A percentile compares a stretch with the other conserved stretches of the same genome.
Evolutionary conservation across 2,113 vertebrate genomes (phyloP).

Genomic region (Brachionichthys hirsutus): DNA sequence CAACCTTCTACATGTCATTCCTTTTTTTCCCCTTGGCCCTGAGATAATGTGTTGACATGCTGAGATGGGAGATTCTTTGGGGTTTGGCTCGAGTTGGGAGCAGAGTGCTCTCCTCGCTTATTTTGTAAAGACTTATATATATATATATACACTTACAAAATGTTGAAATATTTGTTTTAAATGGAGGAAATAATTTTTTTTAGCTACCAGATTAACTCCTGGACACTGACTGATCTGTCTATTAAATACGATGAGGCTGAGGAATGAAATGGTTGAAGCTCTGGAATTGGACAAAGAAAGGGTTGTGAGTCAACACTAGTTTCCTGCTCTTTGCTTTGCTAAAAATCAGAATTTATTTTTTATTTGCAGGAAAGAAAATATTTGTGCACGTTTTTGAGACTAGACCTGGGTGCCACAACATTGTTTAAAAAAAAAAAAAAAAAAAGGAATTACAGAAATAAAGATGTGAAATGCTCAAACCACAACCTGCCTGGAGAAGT

Average conservation of each 20-base stretch:
- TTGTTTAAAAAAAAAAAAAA: conserved; percentile 79
- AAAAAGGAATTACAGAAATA: conserved; percentile 75
- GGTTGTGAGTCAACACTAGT: conserved; percentile 77
- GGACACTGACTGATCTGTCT: conserved; percentile 64
- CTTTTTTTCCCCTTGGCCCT: conserved; percentile 49
- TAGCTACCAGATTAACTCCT: conserved; percentile 70
- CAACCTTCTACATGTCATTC: conserved; percentile 67
- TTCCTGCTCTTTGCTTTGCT: conserved; percentile 81
- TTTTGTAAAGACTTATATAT: conserved; percentile 79
- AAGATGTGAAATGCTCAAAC: conserved; percentile 81
- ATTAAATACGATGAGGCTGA: conserved; percentile 63
- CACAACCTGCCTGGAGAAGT: conserved; percentile 38
- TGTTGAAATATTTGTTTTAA: conserved; percentile 81
- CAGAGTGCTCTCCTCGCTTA: conserved; percentile 66
- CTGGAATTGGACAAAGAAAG: conserved; percentile 67
- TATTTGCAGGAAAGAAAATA: conserved; percentile 73
- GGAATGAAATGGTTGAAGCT: conserved; percentile 59
- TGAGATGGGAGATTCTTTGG: conserved; percentile 61
- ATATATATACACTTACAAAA: conserved; percentile 67
- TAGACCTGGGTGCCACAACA: conserved; percentile 82
- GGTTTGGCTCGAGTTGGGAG: conserved; percentile 47
- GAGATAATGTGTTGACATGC: conserved; percentile 64
- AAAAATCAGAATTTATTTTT: conserved; percentile 75
- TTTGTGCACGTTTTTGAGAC: conserved; percentile 83
- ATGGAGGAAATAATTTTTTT: conserved; percentile 78